Evolutionary conservation across 2,113 vertebrate species (phyloP), one percentile per base, ranked within the genome.

Genomic region (Miniopterus natalensis): DNA sequence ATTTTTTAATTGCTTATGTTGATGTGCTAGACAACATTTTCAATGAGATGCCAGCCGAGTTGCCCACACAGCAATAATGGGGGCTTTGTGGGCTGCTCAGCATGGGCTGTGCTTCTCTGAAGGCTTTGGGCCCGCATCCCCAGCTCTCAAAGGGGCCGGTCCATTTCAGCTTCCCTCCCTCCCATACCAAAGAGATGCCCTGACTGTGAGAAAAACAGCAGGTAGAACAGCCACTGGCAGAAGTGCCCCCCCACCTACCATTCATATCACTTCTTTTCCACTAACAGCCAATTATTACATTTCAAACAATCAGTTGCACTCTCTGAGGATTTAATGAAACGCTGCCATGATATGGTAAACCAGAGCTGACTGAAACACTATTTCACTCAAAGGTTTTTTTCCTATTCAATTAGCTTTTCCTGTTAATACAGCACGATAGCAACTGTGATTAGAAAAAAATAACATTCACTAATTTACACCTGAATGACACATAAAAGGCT

Each of bases 391-490:
- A 97, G 89, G 97, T 80, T 53, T n/a, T 92, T 97, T 95, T 96
- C 89, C 95, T 94, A 81, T 90, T 95, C 96, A 98, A 98, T 98
- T 97, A 98, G 97, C 92, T 97, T 98, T 96, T 91, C 91, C 96
- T 97, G 95, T 97, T 98, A 97, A 98, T 98, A 98, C 78, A 97
- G 97, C 93, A 93, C 96, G 97, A 97, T 98, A 98, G 98, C 84
- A 97, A 97, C 81, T 84, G 91, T 96, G 97, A 98, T 97, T 97
- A 97, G 93, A 96, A 97, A 96, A 40, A 96, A 96, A 88, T 84
- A 95, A 97, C 80, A 94, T 94, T 96, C 90, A 95, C 94, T 98
- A 98, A 98, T 98, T 98, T 98, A 97, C 81, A 97, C 92, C 96
- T 97, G 96, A 98, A 88, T 97, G 96, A 96, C 93, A 97, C 75